Evolutionary conservation across 2,113 vertebrate species (phyloP).

Genomic region (Fregata magnificens): DNA sequence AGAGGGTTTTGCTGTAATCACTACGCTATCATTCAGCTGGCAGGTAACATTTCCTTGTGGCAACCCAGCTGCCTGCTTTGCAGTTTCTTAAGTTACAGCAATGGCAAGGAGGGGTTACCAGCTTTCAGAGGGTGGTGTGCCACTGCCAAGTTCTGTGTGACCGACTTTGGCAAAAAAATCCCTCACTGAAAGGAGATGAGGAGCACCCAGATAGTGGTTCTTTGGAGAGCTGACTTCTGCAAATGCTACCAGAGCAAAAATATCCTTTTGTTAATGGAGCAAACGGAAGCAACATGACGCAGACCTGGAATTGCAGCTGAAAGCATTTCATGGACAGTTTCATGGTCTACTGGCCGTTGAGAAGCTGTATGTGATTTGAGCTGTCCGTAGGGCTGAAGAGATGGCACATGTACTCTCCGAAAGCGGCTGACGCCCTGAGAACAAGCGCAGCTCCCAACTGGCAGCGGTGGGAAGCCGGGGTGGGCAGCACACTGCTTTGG

Average conservation of each 20-base stretch:
- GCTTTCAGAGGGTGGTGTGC: neutral
- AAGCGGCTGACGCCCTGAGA: neutral
- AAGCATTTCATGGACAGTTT: neutral
- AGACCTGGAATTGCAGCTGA: neutral
- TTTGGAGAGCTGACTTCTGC: neutral
- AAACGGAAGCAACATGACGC: neutral
- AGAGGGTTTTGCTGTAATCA: neutral
- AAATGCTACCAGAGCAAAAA: neutral
- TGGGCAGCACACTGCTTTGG: neutral
- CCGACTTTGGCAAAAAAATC: neutral
- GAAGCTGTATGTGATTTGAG: neutral
- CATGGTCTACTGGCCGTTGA: neutral
- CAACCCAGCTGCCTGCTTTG: neutral
- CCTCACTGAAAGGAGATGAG: neutral
- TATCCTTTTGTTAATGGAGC: neutral
- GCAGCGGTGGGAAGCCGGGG: neutral
- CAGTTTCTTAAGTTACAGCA: neutral
- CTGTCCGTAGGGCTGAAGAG: neutral
- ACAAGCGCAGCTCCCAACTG: neutral
- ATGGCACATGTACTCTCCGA: too few relatives aligned
- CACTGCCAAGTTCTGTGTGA: neutral
- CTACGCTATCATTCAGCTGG: rapidly evolving
- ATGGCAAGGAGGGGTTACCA: neutral
- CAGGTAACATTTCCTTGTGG: neutral
- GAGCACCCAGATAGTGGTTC: neutral